These are phyloP conservation scores for Nomada fabriciana DNA, from an alignment of 2,888 invertebrate species.

Conservation along the genomic window DNA sequence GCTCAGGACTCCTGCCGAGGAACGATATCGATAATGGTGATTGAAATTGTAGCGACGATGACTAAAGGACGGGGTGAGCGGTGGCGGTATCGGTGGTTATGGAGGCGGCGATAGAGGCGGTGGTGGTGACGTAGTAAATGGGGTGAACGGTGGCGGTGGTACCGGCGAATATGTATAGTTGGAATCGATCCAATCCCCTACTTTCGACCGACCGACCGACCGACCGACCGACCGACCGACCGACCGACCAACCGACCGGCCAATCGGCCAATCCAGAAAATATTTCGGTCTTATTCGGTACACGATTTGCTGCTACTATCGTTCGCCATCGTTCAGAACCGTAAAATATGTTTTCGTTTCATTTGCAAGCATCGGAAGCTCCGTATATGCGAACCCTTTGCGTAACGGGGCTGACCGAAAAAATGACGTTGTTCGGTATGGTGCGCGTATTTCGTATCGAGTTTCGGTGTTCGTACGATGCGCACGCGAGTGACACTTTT, in stretches of 20 bases:
- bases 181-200: conserved; percentile 77
- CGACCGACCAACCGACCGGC: no score
- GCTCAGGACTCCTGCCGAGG: not conserved
- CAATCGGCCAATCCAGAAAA: conserved; percentile 41
- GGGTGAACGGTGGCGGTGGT: conserved; percentile 30
- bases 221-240: no score
- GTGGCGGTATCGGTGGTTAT: not conserved
- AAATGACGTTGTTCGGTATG: no score
- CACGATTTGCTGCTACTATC: no score
- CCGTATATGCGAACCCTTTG: no score
- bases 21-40: not conserved
- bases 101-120: conserved; percentile 49
- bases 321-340: not conserved
- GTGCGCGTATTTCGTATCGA: no score
- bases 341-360: not conserved
- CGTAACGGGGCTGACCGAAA: no score
- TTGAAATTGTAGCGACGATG: not conserved
- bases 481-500: no score
- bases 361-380: no score
- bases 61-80: no score
- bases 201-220: conserved; percentile 67
- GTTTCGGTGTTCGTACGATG: no score
- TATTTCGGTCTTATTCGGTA: not conserved
- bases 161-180: conserved; percentile 71
- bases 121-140: conserved; percentile 14